Conservation (phyloP, 2,888 invertebrate genomes). For the Platycnemis pennipes region DNA sequence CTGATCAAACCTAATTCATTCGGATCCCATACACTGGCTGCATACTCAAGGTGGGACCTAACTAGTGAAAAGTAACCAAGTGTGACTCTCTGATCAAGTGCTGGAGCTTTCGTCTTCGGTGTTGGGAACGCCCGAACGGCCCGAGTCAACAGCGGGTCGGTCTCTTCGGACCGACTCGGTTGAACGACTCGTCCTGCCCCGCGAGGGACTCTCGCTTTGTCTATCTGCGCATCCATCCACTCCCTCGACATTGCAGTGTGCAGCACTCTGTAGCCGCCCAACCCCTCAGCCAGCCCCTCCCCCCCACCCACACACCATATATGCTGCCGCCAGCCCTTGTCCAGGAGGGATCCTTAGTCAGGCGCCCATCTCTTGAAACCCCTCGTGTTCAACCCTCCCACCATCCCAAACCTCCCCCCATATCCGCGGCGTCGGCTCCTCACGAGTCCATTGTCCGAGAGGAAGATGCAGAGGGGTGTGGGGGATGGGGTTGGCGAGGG, state of each 20-base stretch:
- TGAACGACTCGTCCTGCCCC: neutral
- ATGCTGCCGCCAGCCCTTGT: neutral
- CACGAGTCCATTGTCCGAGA: conserved; percentile 17
- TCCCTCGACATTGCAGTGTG: neutral
- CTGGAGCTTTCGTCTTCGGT: too few species aligned
- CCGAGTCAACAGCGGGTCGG: neutral
- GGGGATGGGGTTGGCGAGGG: neutral
- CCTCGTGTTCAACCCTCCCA: neutral
- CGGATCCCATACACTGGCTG: too few species aligned
- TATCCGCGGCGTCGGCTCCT: neutral
- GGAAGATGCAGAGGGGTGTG: neutral
- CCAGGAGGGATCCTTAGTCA: neutral
- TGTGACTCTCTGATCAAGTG: too few species aligned
- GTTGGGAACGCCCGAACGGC: too few species aligned
- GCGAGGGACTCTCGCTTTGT: neutral
- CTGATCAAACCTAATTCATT: too few species aligned
- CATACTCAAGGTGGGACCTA: too few species aligned
- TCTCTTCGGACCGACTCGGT: neutral
- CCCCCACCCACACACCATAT: neutral
- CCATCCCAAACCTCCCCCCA: too few species aligned
- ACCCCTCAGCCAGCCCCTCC: neutral
- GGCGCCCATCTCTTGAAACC: neutral
- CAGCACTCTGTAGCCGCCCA: neutral
- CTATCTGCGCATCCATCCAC: neutral
- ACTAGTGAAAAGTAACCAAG: too few species aligned